Percentiles rank a stretch among this genome's conserved stretches.
Evolutionary conservation across 2,113 vertebrate genomes (phyloP).

Genomic region (Microcebus jonahi): DNA sequence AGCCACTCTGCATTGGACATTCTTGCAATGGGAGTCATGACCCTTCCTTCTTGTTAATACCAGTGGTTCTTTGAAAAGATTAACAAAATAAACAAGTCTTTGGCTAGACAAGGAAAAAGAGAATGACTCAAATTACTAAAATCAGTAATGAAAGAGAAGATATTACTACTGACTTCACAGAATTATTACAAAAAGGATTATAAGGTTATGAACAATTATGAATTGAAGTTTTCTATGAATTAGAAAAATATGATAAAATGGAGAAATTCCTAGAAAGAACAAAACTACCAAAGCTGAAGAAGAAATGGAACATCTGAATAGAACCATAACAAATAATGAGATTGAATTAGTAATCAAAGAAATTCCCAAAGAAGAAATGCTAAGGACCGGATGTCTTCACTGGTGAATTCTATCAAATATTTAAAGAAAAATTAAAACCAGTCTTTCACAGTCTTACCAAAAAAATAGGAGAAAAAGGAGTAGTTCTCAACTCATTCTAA

Average conservation of each 20-base stretch:
- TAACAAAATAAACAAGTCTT: not conserved
- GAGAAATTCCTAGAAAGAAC: not conserved
- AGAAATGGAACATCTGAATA: not conserved
- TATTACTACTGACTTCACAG: not conserved
- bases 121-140: not conserved
- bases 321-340: not conserved
- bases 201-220: not conserved
- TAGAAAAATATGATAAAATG: slow-evolving; percentile 2
- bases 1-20: not conserved
- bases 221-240: not conserved
- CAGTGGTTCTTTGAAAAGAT: not conserved
- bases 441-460: not conserved
- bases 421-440: not conserved
- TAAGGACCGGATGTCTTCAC: not conserved
- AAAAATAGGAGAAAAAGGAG: not conserved
- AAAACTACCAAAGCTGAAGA: not conserved
- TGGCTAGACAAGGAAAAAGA: not conserved
- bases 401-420: not conserved
- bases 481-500: not conserved
- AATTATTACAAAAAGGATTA: not conserved
- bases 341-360: not conserved
- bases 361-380: not conserved
- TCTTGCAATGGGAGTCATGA: not conserved
- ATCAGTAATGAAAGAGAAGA: not conserved
- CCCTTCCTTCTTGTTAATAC: not conserved